Conservation (phyloP, 2,797 vertebrate species). For the Hafferia zeledoni region DNA sequence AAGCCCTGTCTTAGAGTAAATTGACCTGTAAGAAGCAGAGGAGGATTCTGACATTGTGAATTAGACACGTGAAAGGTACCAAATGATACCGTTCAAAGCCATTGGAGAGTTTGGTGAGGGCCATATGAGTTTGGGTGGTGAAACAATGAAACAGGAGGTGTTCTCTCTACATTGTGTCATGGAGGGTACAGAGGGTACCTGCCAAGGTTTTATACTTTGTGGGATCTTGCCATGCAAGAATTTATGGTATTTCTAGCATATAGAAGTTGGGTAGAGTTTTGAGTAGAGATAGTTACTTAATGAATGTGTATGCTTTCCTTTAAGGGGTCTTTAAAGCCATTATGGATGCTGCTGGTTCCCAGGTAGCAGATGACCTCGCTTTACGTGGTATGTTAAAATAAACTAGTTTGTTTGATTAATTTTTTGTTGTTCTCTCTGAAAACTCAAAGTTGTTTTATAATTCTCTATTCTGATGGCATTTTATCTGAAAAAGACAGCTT, state of each 20-base stretch:
- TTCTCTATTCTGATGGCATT: neutral
- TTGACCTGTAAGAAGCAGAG: neutral
- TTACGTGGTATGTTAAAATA: conserved; percentile 72
- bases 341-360: conserved; percentile 81
- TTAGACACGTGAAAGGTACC: neutral
- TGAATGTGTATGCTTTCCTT: neutral
- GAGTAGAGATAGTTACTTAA: neutral
- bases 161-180: neutral
- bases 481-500: neutral
- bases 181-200: neutral
- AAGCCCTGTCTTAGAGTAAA: neutral
- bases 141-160: neutral
- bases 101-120: neutral
- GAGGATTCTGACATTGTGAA: neutral
- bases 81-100: neutral
- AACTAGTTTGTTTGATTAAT: neutral
- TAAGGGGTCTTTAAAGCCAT: conserved; percentile 90
- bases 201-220: neutral
- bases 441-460: neutral
- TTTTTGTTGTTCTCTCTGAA: neutral
- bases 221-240: neutral
- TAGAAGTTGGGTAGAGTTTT: neutral
- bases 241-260: neutral
- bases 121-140: neutral
- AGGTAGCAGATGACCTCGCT: conserved; percentile 78